These are phyloP conservation scores for Paradisaea rubra DNA, from an alignment of 2,113 vertebrate species.

Conservation along the genomic window DNA sequence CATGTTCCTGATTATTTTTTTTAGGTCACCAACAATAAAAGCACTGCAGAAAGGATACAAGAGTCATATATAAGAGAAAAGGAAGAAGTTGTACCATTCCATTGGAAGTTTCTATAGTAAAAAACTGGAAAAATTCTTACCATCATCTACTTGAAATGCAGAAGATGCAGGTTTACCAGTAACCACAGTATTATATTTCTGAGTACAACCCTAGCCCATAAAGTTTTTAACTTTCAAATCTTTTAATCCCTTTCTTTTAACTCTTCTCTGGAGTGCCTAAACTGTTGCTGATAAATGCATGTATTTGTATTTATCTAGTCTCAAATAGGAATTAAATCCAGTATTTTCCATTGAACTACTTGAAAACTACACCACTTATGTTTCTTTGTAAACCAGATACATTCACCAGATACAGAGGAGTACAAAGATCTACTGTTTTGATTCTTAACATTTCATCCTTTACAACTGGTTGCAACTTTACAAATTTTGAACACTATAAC, in stretches of 20 bases:
- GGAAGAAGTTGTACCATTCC: not conserved
- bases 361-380: not conserved
- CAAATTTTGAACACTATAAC: not conserved
- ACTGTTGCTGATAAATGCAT: not conserved
- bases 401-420: not conserved
- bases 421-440: not conserved
- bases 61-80: not conserved
- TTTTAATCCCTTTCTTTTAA: not conserved
- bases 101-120: not conserved
- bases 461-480: not conserved
- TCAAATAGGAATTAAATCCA: not conserved
- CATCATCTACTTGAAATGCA: not conserved
- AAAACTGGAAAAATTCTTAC: not conserved
- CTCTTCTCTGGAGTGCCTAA: not conserved
- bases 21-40: not conserved
- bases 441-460: not conserved
- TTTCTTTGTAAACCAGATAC: not conserved
- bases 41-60: not conserved
- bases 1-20: not conserved
- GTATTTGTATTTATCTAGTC: not conserved
- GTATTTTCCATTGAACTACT: not conserved
- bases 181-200: not conserved
- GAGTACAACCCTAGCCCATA: not conserved
- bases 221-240: not conserved
- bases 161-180: not conserved